A percentile compares a stretch with the other conserved stretches of the same genome.
phyloP scores from a whole-genome alignment of 2,888 invertebrate genomes.

The Melitaea athalia region DNA sequence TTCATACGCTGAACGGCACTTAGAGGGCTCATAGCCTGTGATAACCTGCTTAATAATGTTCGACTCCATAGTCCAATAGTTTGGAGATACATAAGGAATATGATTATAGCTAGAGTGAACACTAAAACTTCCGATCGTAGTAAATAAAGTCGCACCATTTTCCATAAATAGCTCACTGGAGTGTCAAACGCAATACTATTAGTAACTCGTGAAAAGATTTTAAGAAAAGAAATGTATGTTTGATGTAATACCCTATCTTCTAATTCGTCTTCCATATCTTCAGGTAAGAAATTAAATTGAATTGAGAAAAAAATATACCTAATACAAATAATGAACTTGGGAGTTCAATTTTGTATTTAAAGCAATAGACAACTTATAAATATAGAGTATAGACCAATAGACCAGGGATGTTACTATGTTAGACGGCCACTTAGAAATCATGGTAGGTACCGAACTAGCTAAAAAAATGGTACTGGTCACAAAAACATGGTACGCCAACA shows the following conservation, averaged over 20 bases:
- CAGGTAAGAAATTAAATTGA: slow-evolving; percentile 29
- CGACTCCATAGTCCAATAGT: slow-evolving; percentile 92
- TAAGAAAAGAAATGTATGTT: slow-evolving; percentile 93
- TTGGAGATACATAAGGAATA: slow-evolving; percentile 91
- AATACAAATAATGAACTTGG: slow-evolving; percentile 10
- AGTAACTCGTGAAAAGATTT: slow-evolving; percentile 91
- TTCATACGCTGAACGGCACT: slow-evolving; percentile 84
- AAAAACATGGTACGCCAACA: no score
- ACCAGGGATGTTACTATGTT: no score
- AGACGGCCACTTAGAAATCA: no score
- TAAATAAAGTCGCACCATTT: slow-evolving; percentile 89
- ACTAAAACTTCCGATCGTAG: slow-evolving; percentile 91
- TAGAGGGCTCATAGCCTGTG: slow-evolving; percentile 84
- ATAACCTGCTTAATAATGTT: slow-evolving; percentile 86
- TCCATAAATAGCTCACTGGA: slow-evolving; percentile 89
- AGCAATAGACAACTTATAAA: not conserved
- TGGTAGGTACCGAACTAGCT: no score
- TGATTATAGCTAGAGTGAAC: slow-evolving; percentile 86
- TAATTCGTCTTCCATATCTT: slow-evolving; percentile 94
- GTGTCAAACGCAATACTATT: slow-evolving; percentile 90
- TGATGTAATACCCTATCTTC: slow-evolving; percentile 94
- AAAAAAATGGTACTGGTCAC: no score
- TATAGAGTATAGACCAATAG: no score
- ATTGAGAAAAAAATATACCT: slow-evolving; percentile 16
- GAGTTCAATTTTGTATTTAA: slow-evolving; percentile 6